A percentile compares a stretch with the other conserved stretches of the same genome.
Conservation (phyloP, 2,797 vertebrate genomes). For the Silurus lanzhouensis region DNA sequence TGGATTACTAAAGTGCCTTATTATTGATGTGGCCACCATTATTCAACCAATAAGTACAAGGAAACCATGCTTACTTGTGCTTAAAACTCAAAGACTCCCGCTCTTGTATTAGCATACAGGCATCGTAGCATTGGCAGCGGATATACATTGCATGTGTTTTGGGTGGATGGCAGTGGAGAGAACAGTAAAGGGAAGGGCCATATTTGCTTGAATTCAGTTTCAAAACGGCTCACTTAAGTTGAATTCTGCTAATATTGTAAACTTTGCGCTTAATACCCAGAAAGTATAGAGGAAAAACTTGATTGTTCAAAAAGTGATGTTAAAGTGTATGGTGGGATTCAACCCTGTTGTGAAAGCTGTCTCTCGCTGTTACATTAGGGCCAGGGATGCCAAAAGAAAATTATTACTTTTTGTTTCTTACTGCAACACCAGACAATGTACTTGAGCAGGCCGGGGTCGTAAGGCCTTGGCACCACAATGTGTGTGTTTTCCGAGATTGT, state of each 20-base stretch:
- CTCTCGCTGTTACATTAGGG: background rate
- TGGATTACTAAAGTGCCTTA: background rate
- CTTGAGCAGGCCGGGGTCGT: background rate
- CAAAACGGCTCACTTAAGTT: background rate
- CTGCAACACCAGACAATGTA: background rate
- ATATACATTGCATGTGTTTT: background rate
- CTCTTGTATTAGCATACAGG: background rate
- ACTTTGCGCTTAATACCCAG: background rate
- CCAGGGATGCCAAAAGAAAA: background rate
- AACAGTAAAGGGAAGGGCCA: background rate
- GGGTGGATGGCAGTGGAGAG: background rate
- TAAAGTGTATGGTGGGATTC: background rate
- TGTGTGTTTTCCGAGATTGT: background rate
- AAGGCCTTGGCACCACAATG: background rate
- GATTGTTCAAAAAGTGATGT: background rate
- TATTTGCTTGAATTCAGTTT: background rate
- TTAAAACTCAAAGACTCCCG: background rate
- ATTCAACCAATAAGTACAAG: background rate
- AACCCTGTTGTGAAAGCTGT: background rate
- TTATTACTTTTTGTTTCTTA: background rate
- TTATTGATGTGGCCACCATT: background rate
- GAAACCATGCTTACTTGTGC: background rate
- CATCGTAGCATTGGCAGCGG: background rate
- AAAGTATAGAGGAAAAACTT: background rate
- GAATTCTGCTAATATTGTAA: too few relatives aligned